Base-by-base conservation (phyloP, 92 coral and sea anemone species). In the Porites rus region DNA sequence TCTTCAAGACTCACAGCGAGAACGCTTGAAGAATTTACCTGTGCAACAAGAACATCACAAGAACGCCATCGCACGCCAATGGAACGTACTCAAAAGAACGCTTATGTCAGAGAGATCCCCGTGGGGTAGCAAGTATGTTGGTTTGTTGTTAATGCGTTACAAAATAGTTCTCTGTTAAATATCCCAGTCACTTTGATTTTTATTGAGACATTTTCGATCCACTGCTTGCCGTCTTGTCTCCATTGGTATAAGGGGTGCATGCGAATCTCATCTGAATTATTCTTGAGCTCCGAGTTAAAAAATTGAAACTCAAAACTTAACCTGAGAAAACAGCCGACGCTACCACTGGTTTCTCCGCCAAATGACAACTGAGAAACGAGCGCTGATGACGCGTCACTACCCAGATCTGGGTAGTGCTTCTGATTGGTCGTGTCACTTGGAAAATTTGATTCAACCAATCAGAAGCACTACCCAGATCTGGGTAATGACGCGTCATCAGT, bases 91-190 rank as follows among this genome's bases (percentile, higher is more conserved):
- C 60, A 97, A 95, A 85, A 89, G 98, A 69, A 93, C 91, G 72
- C 79, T 97, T 20, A 78, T 88, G 51, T 93, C 98, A 22, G 99
- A 97, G 72, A 84, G 96, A 51, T 94, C 97, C 20, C 89, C 94
- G 7, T 97, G 99, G 99, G 96, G 92, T 43, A 90, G 82, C 76
- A 90, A 96, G 99, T 96, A 17, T 65, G 70, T 6, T 21, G 25
- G 20, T 65, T 6, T 65, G 43, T 19, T 18, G 69, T 19, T 8
- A 19, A 66, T 46, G n/a, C 16, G 61, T 56, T 56, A 1, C 11
- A 56, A 56, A 8, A 14, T 16, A 56, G 61, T 8, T 56, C 16
- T 10, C 61, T 2, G 16, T 56, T 38, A 38, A 38, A 38, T 38
- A 4, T 38, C 46, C 46, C 4, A 0, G 46, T 38, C 46, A 38